Percentiles rank a stretch among this genome's conserved stretches.
These are phyloP conservation scores for Glyptemys insculpta DNA, from an alignment of 2,797 vertebrate species.

Conservation along the genomic window DNA sequence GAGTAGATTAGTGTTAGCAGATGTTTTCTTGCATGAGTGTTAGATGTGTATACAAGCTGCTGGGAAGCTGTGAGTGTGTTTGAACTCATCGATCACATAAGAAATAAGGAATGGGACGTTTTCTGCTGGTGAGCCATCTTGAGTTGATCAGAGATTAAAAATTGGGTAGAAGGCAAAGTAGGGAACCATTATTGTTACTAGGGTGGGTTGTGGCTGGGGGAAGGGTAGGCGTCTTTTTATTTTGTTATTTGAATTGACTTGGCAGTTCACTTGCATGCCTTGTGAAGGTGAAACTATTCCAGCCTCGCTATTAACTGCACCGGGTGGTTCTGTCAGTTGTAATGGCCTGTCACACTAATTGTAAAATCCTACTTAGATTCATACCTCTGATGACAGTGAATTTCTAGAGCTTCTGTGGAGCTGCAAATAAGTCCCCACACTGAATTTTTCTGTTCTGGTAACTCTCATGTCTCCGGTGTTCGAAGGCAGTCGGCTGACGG, in stretches of 20 bases:
- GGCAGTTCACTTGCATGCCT: background rate
- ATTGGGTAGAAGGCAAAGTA: background rate
- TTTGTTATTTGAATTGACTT: slow-evolving; percentile 51
- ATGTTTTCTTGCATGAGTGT: background rate
- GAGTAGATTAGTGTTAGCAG: background rate
- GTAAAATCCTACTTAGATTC: background rate
- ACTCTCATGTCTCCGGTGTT: background rate
- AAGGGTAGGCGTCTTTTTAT: background rate
- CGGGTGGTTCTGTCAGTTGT: background rate
- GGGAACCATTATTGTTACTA: background rate
- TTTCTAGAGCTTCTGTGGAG: background rate
- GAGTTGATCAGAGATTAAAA: background rate
- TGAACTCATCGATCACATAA: background rate
- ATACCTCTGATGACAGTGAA: background rate
- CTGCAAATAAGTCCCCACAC: rapidly evolving
- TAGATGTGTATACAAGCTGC: background rate
- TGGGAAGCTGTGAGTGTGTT: background rate
- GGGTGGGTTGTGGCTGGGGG: slow-evolving; percentile 7
- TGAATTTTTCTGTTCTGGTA: background rate
- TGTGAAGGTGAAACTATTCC: slow-evolving; percentile 1
- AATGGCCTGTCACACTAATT: background rate
- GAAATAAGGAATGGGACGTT: background rate
- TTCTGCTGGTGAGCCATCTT: background rate
- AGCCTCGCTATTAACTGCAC: background rate
- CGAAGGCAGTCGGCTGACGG: background rate